Evolutionary conservation across 2,797 vertebrate genomes (phyloP), one percentile per base, ranked within the genome.

Genomic region (Hoplostethus mediterraneus): DNA sequence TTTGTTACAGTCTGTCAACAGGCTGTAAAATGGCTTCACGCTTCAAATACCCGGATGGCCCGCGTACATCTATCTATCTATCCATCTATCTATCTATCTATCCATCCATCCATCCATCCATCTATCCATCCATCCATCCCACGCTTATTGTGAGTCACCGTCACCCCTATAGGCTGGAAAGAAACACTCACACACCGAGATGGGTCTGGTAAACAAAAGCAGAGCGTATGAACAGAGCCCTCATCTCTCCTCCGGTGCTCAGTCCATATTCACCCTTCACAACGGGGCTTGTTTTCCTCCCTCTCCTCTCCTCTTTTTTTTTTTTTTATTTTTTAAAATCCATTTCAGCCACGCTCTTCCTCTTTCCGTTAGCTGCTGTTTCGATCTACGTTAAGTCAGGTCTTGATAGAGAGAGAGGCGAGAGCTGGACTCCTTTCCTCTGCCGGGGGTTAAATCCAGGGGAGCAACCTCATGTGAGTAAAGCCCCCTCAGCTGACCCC

Each of bases 401-500:
- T 71, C 70, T 65, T 21, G n/a, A 33, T 31, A 67, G 21, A 21
- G 21, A 21, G 21, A 21, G 21, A 21, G 21, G 21, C 1, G 21
- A 21, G 21, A 21, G 21, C 17, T 21, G 44, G 65, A 59, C 44
- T 33, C 21, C 56, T 56, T 38, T 31, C 14, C 51, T 36, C 6
- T 44, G 57, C 53, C 62, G 38, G 51, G 60, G 80, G 21, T 77
- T 83, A 87, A 85, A 84, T 77, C 67, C 75, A 75, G 67, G 47
- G 62, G 68, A 55, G 56, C 60, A 53, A 52, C 59, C 81, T 79
- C 85, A 82, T 82, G 83, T 73, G 75, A 80, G 49, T 87, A 89
- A 89, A 88, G 80, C 72, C 85, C 71, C 73, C 40, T 88, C 81
- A 88, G 83, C 78, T 86, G 81, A 87, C 69, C 36, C 59, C 61